These are phyloP conservation scores for Selenia dentaria DNA, from an alignment of 2,888 invertebrate genomes.

Conservation along the genomic window DNA sequence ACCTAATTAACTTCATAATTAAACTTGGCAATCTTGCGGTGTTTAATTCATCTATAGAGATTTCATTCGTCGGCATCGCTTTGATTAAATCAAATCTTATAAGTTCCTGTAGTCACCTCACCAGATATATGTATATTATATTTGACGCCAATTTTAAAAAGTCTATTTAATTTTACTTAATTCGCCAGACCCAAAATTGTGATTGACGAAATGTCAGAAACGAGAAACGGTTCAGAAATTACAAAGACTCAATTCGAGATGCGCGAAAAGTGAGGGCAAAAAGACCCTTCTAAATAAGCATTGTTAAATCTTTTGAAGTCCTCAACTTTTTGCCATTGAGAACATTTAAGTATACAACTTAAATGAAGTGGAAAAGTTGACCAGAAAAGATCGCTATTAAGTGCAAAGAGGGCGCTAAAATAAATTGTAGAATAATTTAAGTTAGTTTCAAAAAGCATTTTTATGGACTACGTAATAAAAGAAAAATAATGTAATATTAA, in stretches of 20 bases:
- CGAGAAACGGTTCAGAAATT: slow-evolving; percentile 44
- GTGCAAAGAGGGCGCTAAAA: slow-evolving; percentile 27
- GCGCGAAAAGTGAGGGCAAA: slow-evolving; percentile 59
- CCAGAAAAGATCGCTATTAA: slow-evolving; percentile 61
- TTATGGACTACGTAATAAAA: too few species aligned
- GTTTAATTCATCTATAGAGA: slow-evolving; percentile 66
- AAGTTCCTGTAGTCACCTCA: slow-evolving; percentile 26
- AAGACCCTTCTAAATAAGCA: slow-evolving; percentile 76
- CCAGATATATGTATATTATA: slow-evolving; percentile 31
- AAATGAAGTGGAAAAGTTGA: slow-evolving; percentile 83
- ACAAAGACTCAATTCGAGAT: slow-evolving; percentile 55
- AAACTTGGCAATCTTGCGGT: slow-evolving; percentile 67
- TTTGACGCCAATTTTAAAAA: too few species aligned
- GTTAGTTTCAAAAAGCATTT: too few species aligned
- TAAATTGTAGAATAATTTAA: too few species aligned
- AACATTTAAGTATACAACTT: slow-evolving; percentile 80
- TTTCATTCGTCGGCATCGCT: slow-evolving; percentile 41
- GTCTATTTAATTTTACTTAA: too few species aligned
- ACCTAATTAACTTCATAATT: slow-evolving; percentile 80
- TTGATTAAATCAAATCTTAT: slow-evolving; percentile 41
- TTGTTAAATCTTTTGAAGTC: slow-evolving; percentile 81
- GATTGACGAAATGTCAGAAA: slow-evolving; percentile 42
- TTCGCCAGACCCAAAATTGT: slow-evolving; percentile 35
- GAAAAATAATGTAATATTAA: too few species aligned
- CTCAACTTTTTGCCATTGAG: slow-evolving; percentile 77